Evolutionary conservation across 2,113 vertebrate species (phyloP).

Genomic region (Phyllopteryx taeniolatus): DNA sequence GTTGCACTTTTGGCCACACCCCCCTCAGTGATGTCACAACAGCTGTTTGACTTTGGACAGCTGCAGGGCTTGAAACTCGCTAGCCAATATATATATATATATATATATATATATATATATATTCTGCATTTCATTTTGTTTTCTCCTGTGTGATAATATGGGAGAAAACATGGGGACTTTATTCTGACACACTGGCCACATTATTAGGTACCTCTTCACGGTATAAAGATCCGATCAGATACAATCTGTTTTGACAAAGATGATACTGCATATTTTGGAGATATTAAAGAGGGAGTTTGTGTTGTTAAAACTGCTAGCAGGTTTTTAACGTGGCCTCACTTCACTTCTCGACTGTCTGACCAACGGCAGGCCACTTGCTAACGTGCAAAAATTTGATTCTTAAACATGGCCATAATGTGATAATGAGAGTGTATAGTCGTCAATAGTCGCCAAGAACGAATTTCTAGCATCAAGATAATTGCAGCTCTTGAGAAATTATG

Average conservation of each 20-base stretch:
- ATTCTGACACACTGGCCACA: too few relatives aligned
- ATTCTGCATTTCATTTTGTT: neutral
- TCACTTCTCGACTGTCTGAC: too few relatives aligned
- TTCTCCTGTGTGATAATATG: neutral
- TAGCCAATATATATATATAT: neutral
- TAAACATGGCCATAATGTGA: neutral
- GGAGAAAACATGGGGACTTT: neutral
- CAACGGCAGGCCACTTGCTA: too few relatives aligned
- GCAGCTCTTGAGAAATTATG: neutral
- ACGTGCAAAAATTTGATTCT: too few relatives aligned
- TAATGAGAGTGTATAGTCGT: neutral
- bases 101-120: neutral
- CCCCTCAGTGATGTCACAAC: neutral
- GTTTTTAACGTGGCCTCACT: too few relatives aligned
- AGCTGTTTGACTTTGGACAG: slow-evolving; percentile 10
- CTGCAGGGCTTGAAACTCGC: neutral
- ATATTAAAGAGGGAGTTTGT: too few relatives aligned
- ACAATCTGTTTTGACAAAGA: neutral
- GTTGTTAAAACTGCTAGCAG: too few relatives aligned
- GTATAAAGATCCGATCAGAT: too few relatives aligned
- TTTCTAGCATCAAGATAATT: neutral
- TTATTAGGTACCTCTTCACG: neutral
- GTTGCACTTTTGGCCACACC: slow-evolving; percentile 1
- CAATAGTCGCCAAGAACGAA: neutral
- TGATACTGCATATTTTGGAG: too few relatives aligned